Evolutionary conservation across 2,113 vertebrate species (phyloP), one percentile per base, ranked within the genome.

Genomic region (Dinomys branickii): DNA sequence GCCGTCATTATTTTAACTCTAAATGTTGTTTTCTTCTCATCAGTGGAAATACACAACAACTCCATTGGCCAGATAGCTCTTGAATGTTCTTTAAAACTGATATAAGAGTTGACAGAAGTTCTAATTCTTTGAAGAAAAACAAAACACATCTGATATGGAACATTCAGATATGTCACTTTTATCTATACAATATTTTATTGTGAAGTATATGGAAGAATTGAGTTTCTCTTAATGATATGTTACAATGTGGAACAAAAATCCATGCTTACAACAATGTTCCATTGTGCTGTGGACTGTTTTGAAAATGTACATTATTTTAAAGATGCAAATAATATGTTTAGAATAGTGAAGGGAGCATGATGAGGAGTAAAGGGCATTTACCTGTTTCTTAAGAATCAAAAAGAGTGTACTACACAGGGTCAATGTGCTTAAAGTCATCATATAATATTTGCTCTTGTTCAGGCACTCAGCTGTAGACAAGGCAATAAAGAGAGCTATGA

Each of bases 241-340:
- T 94, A 67, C 33, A 22, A 69, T 13, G 50, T n/a, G 9, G 26
- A 75, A 94, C 69, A 82, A 80, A 78, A 91, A 50, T 73, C 14
- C 16, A 56, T 71, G 14, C 13, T 88, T 20, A 91, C 38, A 65
- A 69, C 20, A 85, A 52, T 95, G 77, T 3, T 63, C 14, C 41
- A 73, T 7, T 82, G 7, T 87, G 26, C 41, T 94, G 33, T 58
- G 16, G 16, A 67, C 75, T 95, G 14, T 92, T 89, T 82, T 94
- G 47, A 81, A 85, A 88, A 94, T 44, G 1, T 67, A 73, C 65
- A 58, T 82, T 77, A 91, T 94, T 94, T 94, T 85, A 90, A 92
- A 61, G 4, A 35, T 19, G 38, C 22, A 91, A 93, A 59, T 1
- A 54, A 2, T 59, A 67, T 33, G 59, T 59, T 71, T 88, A 73